Evolutionary conservation across 2,888 invertebrate genomes (phyloP), one percentile per base, ranked within the genome.

Genomic region (Eupithecia inturbata): DNA sequence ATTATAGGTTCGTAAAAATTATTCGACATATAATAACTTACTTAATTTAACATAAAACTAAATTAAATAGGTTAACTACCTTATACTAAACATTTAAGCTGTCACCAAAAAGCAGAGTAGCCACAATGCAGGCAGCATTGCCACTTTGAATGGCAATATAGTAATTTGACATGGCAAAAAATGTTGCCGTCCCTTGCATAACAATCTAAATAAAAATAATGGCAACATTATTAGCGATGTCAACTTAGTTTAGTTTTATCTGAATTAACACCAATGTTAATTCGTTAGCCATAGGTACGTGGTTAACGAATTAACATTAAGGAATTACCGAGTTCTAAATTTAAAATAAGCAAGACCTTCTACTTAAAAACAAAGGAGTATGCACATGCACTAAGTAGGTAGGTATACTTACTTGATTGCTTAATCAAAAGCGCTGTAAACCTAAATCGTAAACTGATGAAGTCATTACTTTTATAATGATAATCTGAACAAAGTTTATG

Each of bases 371-470:
- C 62, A 31, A 62, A 16, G 16, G 7, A 62, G 9, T 62, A 31
- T 62, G 62, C 31, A 31, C 62, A 31, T 31, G 36, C 70, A 45
- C 81, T 62, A 33, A 62, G 31, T 62, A n/a, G n/a, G n/a, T n/a
- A n/a, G n/a, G n/a, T n/a, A 7, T 31, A 5, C 1, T 19, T n/a
- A 83, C 84, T 85, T 86, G 84, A 89, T 88, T 87, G 81, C 84
- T 84, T 81, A 84, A 74, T 75, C 76, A 77, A 77, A 70, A 70
- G 63, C 53, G 68, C 69, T 68, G 71, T 71, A 70, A 76, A 78
- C 70, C 60, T 62, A 71, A 69, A 78, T 67, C 39, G 62, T 68
- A 64, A 69, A 73, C 63, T 71, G 63, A 72, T 74, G 72, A 72
- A 70, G 60, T 67, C 67, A 78, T 75, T 76, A 53, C 68, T 66